phyloP scores from a whole-genome alignment of 2,888 invertebrate species.

The Euspilapteryx auroguttella region DNA sequence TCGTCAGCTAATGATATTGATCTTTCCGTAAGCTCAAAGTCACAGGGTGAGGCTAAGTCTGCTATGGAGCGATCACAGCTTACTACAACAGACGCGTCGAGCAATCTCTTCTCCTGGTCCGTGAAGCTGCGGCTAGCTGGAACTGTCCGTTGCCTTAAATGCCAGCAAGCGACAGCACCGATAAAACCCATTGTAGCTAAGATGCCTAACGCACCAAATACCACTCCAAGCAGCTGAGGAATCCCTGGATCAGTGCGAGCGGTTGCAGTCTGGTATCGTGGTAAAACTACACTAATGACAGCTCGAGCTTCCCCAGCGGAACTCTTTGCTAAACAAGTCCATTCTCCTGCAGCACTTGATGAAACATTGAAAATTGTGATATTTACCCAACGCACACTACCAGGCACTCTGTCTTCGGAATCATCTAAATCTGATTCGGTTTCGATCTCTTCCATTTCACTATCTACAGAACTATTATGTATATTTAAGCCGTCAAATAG shows the following conservation, averaged over 20 bases:
- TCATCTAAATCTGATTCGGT: conserved; percentile 37
- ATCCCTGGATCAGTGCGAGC: conserved; percentile 74
- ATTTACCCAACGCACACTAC: conserved; percentile 72
- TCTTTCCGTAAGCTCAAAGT: conserved; percentile 49
- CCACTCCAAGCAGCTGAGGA: conserved; percentile 72
- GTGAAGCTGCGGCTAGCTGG: conserved; percentile 72
- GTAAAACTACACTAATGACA: conserved; percentile 60
- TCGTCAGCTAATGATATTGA: conserved; percentile 39
- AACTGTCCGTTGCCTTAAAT: conserved; percentile 74
- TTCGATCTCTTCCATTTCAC: conserved; percentile 48
- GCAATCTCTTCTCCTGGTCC: conserved; percentile 84
- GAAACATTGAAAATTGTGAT: conserved; percentile 82
- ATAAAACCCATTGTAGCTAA: conserved; percentile 68
- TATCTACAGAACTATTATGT: conserved; percentile 44
- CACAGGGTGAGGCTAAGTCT: conserved; percentile 60
- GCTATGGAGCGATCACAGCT: conserved; percentile 70
- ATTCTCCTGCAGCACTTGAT: conserved; percentile 82
- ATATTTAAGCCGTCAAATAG: conserved; percentile 69
- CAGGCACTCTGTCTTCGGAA: conserved; percentile 42
- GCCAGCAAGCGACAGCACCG: conserved; percentile 55
- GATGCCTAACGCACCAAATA: conserved; percentile 73
- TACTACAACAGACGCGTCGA: conserved; percentile 71
- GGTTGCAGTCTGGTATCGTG: conserved; percentile 72
- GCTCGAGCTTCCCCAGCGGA: conserved; percentile 63
- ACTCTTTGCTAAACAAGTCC: conserved; percentile 80